Percentiles rank a stretch among this genome's conserved stretches.
phyloP scores from a whole-genome alignment of 2,113 vertebrate species.

The Hemiscyllium ocellatum region DNA sequence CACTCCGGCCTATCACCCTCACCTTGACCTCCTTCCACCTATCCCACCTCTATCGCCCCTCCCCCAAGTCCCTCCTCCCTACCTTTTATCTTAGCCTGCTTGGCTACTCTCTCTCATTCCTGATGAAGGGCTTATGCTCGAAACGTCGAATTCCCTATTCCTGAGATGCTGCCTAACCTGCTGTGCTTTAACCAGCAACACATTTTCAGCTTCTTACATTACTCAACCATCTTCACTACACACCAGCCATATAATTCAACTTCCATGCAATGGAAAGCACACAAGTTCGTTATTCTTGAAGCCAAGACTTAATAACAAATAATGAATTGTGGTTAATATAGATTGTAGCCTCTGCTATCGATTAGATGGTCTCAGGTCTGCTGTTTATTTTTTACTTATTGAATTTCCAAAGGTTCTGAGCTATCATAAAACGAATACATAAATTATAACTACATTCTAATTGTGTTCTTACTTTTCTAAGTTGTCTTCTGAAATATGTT shows the following conservation, averaged over 20 bases:
- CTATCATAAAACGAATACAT: not conserved
- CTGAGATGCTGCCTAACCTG: no score
- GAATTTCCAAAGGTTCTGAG: not conserved
- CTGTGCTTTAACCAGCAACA: no score
- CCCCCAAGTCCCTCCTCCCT: no score
- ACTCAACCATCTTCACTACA: not conserved
- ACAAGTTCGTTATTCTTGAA: not conserved
- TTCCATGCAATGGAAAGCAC: not conserved
- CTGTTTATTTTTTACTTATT: not conserved
- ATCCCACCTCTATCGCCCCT: no score
- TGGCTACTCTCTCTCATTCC: no score
- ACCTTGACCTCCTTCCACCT: no score
- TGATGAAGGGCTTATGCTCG: no score
- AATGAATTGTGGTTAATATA: not conserved
- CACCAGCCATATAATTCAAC: not conserved
- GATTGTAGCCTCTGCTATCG: not conserved
- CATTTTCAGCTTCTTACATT: not conserved
- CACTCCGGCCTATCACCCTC: no score
- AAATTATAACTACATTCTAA: not conserved
- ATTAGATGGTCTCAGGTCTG: not conserved
- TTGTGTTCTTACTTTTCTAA: constrained; percentile 15
- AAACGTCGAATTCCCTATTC: no score
- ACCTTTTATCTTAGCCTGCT: no score
- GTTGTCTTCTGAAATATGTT: not conserved
- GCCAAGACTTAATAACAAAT: not conserved